Conservation (phyloP, 1,140 invertebrate species). For the Ericerus pela region DNA sequence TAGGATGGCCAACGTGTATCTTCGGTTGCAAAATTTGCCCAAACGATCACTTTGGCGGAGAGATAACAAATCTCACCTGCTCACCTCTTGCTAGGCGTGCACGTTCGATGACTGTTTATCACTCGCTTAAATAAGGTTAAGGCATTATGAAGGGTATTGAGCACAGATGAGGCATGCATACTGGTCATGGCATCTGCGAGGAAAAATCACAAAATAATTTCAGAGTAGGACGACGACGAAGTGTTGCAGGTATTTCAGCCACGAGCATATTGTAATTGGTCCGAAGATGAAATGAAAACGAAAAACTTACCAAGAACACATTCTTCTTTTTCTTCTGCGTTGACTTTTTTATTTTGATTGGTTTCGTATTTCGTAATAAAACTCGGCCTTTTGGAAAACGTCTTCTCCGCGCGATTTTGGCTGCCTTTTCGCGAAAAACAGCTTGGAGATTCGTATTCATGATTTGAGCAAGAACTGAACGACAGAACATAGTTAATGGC, state of each 20-base stretch:
- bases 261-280: too few relatives aligned
- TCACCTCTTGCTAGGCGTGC: constrained; percentile 37
- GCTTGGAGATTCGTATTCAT: not conserved
- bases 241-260: too few relatives aligned
- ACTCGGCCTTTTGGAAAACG: not conserved
- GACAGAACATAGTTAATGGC: too few relatives aligned
- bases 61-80: constrained; percentile 21
- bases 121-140: constrained; percentile 52
- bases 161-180: constrained; percentile 37
- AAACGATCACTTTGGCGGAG: too few relatives aligned
- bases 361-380: not conserved
- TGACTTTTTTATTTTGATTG: not conserved
- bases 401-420: not conserved
- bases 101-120: constrained; percentile 43
- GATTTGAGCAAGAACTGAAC: not conserved
- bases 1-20: too few relatives aligned
- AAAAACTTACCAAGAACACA: not conserved
- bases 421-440: constrained; percentile 3
- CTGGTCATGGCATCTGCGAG: constrained; percentile 34
- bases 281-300: not conserved
- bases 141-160: constrained; percentile 49
- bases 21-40: too few relatives aligned
- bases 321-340: not conserved
- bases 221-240: too few relatives aligned
- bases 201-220: constrained; percentile 13